Percentiles rank a stretch among this genome's conserved stretches.
Evolutionary conservation across 2,888 invertebrate genomes (phyloP).

Genomic region (Gymnocheta viridis): DNA sequence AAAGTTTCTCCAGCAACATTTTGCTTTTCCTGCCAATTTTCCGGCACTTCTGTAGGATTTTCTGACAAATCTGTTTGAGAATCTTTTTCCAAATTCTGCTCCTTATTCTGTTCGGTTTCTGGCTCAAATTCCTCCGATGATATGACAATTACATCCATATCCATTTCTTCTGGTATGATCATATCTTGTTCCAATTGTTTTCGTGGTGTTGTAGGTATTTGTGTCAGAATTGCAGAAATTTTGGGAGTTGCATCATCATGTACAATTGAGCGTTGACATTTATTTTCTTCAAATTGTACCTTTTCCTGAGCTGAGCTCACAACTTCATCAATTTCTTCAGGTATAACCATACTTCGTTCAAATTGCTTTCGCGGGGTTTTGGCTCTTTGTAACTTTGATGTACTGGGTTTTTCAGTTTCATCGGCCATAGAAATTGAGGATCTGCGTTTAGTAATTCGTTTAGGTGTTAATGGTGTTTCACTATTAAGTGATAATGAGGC

Average conservation of each 20-base stretch:
- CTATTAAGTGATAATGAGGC: slow-evolving; percentile 50
- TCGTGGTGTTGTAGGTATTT: slow-evolving; percentile 25
- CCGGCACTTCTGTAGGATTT: background rate
- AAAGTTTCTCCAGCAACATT: background rate
- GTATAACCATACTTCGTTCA: slow-evolving; percentile 15
- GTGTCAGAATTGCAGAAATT: background rate
- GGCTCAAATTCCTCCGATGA: slow-evolving; percentile 1
- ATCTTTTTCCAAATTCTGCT: background rate
- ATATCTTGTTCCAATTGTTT: slow-evolving; percentile 1
- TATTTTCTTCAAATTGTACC: slow-evolving; percentile 2
- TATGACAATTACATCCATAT: slow-evolving; percentile 60
- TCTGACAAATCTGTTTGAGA: too few relatives aligned
- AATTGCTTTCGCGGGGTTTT: slow-evolving; percentile 35
- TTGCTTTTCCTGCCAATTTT: background rate
- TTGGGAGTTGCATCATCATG: slow-evolving; percentile 48
- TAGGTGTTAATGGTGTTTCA: slow-evolving; percentile 63
- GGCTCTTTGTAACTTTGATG: slow-evolving; percentile 25
- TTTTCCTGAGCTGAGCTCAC: slow-evolving; percentile 18
- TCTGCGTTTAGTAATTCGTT: slow-evolving; percentile 59
- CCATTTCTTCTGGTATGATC: slow-evolving; percentile 47
- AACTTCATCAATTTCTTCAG: slow-evolving; percentile 62
- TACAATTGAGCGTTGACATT: slow-evolving; percentile 58
- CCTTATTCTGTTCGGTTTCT: background rate
- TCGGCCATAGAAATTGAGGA: slow-evolving; percentile 65
- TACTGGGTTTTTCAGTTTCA: slow-evolving; percentile 22